Base-by-base conservation (phyloP, 2,797 vertebrate genomes). In the Lepus townsendii region DNA sequence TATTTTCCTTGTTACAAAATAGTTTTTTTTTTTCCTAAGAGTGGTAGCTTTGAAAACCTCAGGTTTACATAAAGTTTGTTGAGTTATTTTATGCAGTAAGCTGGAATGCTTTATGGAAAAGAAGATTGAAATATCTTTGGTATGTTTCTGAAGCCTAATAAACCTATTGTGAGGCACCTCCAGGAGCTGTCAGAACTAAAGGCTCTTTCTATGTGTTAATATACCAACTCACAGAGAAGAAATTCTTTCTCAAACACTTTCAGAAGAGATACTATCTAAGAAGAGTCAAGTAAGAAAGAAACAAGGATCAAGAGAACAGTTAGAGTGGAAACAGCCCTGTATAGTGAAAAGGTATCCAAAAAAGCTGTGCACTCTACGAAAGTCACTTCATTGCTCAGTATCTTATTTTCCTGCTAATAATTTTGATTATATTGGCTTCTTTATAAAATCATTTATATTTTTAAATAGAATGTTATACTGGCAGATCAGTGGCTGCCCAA, bases 51-150 rank as follows among this genome's bases (percentile, higher is more conserved):
- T 95, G 62, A 93, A 95, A 95, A 85, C 22, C 66, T 90, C 17
- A 85, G 69, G 65, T 93, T 96, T 95, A 65, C 47, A 24, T 65
- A 88, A 95, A 85, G 62, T 93, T 96, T 90, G 85, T 77, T 95
- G 84, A 93, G 89, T 95, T 94, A 73, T 87, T 94, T 95, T 89
- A 82, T 71, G 22, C 50, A 71, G 27, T 69, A 63, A 83, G 65
- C 42, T 47, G 42, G 72, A 93, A 69, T 57, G 84, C n/a, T 91
- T 96, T 84, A 66, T 66, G 38, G 87, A 94, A 79, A 76, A 84
- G 69, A 85, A 60, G 52, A 84, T 17, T 92, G 62, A 94, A 94
- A 87, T 83, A 73, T 85, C 72, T 76, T 93, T 75, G 73, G 66
- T 88, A 12, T 72, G 22, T 63, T 95, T 85, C 83, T 54, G 71